phyloP scores from a whole-genome alignment of 2,113 vertebrate genomes.

The Clarias gariepinus region DNA sequence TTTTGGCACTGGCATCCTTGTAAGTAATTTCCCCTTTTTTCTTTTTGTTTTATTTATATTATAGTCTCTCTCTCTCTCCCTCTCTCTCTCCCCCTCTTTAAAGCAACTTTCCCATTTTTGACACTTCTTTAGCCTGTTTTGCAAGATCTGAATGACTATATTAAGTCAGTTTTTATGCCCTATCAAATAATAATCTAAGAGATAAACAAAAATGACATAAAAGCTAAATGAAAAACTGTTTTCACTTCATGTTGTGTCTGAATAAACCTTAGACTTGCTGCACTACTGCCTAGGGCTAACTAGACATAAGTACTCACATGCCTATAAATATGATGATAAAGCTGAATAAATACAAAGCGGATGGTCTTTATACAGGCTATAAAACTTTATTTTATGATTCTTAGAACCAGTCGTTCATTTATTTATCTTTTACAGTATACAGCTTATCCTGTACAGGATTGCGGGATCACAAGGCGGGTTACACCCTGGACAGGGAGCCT shows the following conservation, averaged over 20 bases:
- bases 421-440: too few relatives aligned
- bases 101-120: not conserved
- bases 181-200: not conserved
- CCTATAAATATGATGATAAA: not conserved
- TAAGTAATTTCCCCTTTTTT: too few relatives aligned
- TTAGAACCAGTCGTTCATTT: too few relatives aligned
- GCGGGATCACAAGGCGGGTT: too few relatives aligned
- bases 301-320: not conserved
- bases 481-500: too few relatives aligned
- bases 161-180: not conserved
- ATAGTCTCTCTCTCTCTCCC: too few relatives aligned
- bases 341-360: not conserved
- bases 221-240: too few relatives aligned
- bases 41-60: too few relatives aligned
- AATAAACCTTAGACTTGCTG: not conserved
- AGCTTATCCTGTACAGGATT: too few relatives aligned
- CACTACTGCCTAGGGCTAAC: not conserved
- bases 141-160: not conserved
- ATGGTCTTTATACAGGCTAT: not conserved
- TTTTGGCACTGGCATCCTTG: too few relatives aligned
- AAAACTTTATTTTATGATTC: too few relatives aligned
- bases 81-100: too few relatives aligned
- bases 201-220: not conserved
- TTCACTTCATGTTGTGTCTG: not conserved
- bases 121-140: not conserved